Base-by-base conservation (phyloP, 2,888 invertebrate genomes). In the Melikaiella ostensackeni region DNA sequence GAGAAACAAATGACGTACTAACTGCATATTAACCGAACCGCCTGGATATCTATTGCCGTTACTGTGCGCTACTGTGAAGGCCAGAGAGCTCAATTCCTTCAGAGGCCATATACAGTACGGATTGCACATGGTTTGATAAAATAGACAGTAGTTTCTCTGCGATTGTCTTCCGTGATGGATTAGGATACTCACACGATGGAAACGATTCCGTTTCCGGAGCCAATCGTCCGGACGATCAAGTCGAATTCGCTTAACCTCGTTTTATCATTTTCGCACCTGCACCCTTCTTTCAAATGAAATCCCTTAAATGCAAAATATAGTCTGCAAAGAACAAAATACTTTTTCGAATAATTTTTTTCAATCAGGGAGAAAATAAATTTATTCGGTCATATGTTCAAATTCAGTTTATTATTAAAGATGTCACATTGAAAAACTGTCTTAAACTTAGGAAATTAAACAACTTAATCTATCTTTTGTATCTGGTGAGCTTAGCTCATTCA, bases 1-100 rank as follows among this genome's bases (percentile, higher is more conserved):
- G 85, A 85, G 88, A 86, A 87, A 87, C 86, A 86, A 87, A 87
- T 86, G 86, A 87, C 85, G 83, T 84, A 86, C 85, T 86, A 85
- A 86, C 83, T 86, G 86, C 85, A 85, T 86, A 86, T 87, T 86
- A 87, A 85, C 83, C 70, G 81, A 84, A 81, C 80, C 75, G 80
- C 70, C 78, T 79, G 78, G 78, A 55, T 80, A 81, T 81, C 78
- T 79, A 55, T 70, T 70, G 81, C 75, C 80, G 64, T 73, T 73
- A 76, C 80, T 79, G 75, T 80, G 76, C 79, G 73, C 74, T 73
- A 76, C 80, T 78, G 75, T 80, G 74, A 79, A 78, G 66, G 75
- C 73, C 57, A 46, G 27, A 46, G 27, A 74, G 73, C 59, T 57
- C 46, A 38, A 63, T 63, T 33, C 27, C 64, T 42, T 13, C 13